Conservation (phyloP, 2,888 invertebrate genomes). For the Rhorus exstirpatorius region DNA sequence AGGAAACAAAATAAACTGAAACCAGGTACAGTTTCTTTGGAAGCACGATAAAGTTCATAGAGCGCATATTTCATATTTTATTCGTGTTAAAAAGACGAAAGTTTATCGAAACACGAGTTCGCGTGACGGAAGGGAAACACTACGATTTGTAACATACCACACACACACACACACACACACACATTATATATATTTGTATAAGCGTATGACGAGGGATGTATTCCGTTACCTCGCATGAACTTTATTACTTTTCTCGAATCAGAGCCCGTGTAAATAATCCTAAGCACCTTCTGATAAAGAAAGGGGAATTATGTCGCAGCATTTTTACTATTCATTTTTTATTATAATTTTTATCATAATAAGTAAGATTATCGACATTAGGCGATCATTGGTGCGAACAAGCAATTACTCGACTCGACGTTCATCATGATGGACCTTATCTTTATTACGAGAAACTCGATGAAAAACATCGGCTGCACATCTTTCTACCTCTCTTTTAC, state of each 20-base stretch:
- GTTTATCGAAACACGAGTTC: constrained; percentile 50
- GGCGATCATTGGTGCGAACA: constrained; percentile 1
- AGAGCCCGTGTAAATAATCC: constrained; percentile 31
- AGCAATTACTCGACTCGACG: constrained; percentile 5
- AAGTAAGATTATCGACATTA: constrained; percentile 4
- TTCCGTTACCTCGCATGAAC: constrained; percentile 31
- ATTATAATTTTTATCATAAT: constrained; percentile 1
- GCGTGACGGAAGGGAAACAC: constrained; percentile 43
- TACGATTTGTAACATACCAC: too few species aligned
- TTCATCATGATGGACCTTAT: constrained; percentile 18
- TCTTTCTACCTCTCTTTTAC: too few species aligned
- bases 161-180: too few species aligned
- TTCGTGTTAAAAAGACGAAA: constrained; percentile 30
- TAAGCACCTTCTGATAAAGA: constrained; percentile 1
- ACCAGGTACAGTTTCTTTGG: constrained; percentile 16
- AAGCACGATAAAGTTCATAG: constrained; percentile 12
- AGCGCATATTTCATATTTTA: constrained; percentile 28
- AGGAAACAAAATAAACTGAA: not conserved
- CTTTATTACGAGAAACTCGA: constrained; percentile 19
- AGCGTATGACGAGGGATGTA: constrained; percentile 31
- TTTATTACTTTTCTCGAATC: constrained; percentile 45
- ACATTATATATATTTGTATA: too few species aligned
- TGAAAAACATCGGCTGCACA: too few species aligned
- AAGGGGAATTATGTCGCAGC: not conserved
- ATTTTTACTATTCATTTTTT: constrained; percentile 10